Conservation (phyloP, 2,113 vertebrate species). For the Panthera uncia region DNA sequence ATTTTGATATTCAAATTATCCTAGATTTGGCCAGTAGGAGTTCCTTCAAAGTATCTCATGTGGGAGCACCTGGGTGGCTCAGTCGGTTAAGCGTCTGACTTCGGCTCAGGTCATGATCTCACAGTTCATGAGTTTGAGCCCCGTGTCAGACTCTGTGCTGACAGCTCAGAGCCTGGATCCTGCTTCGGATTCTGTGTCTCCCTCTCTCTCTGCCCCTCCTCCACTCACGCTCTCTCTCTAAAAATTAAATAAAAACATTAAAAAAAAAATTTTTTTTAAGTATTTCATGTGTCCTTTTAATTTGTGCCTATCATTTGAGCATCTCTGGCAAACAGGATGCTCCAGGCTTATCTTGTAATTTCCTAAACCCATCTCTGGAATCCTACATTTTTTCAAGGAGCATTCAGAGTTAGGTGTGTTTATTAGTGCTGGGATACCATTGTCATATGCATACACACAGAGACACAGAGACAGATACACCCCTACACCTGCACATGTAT, state of each 20-base stretch:
- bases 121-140: no score
- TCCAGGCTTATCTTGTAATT: neutral
- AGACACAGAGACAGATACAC: neutral
- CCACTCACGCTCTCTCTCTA: no score
- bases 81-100: no score
- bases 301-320: neutral
- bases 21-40: neutral
- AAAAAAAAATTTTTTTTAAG: neutral
- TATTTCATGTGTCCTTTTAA: neutral
- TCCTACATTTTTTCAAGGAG: neutral
- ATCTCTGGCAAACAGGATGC: neutral
- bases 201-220: no score
- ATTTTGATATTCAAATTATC: neutral
- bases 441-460: neutral
- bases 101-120: no score
- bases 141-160: no score
- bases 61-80: neutral
- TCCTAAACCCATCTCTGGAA: neutral
- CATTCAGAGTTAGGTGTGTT: neutral
- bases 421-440: neutral
- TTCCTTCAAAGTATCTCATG: neutral
- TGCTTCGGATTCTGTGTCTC: no score
- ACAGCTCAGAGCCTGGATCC: no score
- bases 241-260: no score
- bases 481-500: neutral